Conservation (phyloP, 2,888 invertebrate species). For the Chironomus tentans region DNA sequence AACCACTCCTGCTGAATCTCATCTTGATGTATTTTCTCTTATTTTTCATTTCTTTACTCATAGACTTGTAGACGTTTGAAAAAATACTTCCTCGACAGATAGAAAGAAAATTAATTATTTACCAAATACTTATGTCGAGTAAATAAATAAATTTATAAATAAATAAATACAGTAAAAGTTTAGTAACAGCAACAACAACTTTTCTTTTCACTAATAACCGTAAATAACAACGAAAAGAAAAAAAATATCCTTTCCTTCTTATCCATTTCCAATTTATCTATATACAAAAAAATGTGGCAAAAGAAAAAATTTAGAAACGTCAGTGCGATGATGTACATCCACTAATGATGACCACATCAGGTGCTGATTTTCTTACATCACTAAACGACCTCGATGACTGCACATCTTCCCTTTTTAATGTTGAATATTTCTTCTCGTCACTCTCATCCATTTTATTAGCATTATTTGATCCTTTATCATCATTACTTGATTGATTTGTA, state of each 20-base stretch:
- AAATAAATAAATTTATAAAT: no score
- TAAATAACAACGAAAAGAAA: background rate
- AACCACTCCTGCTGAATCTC: no score
- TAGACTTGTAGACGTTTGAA: no score
- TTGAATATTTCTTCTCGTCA: constrained; percentile 17
- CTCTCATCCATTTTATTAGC: constrained; percentile 34
- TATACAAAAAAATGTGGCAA: no score
- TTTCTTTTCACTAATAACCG: no score
- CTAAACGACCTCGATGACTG: constrained; percentile 58
- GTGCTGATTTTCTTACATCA: constrained; percentile 80
- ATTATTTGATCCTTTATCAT: constrained; percentile 29
- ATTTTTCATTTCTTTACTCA: no score
- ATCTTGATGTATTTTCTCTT: no score
- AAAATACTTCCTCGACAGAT: no score
- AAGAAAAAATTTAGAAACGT: constrained; percentile 40
- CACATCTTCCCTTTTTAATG: constrained; percentile 37
- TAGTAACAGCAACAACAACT: background rate
- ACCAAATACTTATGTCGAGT: no score
- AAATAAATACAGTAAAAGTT: background rate
- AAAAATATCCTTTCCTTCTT: background rate
- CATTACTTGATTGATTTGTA: constrained; percentile 2
- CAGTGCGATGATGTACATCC: constrained; percentile 52
- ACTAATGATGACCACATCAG: constrained; percentile 72
- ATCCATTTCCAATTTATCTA: background rate
- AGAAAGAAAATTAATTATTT: no score